Conservation (phyloP, 2,888 invertebrate genomes). For the Ophion costatus region DNA sequence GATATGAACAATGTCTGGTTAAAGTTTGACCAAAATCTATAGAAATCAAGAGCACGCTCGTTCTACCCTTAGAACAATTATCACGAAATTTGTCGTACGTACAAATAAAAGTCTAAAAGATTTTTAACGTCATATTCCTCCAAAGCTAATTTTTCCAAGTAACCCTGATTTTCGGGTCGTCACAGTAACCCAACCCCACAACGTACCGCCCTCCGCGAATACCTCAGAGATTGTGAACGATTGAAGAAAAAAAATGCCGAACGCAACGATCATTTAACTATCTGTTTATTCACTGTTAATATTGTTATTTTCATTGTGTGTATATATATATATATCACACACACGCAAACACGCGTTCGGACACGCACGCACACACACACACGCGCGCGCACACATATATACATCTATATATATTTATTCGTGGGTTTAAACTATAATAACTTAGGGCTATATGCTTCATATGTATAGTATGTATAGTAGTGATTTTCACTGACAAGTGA, state of each 20-base stretch:
- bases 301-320: conserved; percentile 76
- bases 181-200: no score
- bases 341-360: conserved; percentile 75
- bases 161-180: no score
- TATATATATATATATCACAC: conserved; percentile 74
- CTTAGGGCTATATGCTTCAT: conserved; percentile 75
- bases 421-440: conserved; percentile 77
- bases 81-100: no score
- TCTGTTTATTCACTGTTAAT: conserved; percentile 79
- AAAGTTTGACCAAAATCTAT: no score
- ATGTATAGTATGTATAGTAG: conserved; percentile 73
- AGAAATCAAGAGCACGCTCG: no score
- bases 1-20: no score
- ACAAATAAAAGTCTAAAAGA: no score
- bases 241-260: conserved; percentile 19
- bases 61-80: no score
- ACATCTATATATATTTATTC: conserved; percentile 73
- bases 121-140: no score
- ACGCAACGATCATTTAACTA: conserved; percentile 69
- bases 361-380: conserved; percentile 55
- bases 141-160: no score
- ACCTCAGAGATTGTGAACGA: background rate
- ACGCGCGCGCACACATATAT: conserved; percentile 68
- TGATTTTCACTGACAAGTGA: conserved; percentile 53
- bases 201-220: no score